phyloP scores from a whole-genome alignment of 2,888 invertebrate species.

The Priocnemis perturbator region DNA sequence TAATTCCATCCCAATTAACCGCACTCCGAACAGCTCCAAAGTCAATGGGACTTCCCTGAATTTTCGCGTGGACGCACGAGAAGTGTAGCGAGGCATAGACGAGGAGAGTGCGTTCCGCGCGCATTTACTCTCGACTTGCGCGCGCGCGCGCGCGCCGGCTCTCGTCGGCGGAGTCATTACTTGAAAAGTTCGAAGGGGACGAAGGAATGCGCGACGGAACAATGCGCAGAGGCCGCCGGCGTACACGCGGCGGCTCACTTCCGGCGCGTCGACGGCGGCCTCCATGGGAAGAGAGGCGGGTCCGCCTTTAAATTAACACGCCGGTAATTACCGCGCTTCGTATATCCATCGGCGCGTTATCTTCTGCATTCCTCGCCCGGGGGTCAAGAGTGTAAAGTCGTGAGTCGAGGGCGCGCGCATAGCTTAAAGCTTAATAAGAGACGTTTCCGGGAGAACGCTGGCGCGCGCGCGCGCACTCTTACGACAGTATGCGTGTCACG shows the following conservation, averaged over 20 bases:
- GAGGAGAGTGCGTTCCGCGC: no score
- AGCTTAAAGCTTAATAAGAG: constrained; percentile 34
- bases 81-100: no score
- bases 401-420: constrained; percentile 12
- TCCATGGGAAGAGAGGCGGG: constrained; percentile 43
- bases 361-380: constrained; percentile 54
- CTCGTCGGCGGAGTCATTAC: constrained; percentile 6
- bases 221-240: constrained; percentile 22
- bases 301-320: constrained; percentile 63
- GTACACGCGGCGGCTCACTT: constrained; percentile 26
- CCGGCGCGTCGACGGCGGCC: constrained; percentile 44
- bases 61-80: no score
- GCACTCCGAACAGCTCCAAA: not conserved
- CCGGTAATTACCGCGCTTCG: constrained; percentile 55
- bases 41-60: no score
- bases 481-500: no score
- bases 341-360: constrained; percentile 50
- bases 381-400: constrained; percentile 33
- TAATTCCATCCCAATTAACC: not conserved
- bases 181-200: constrained; percentile 32
- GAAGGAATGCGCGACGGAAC: constrained; percentile 48
- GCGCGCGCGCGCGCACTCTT: not conserved
- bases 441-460: not conserved
- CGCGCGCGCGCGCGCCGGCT: not conserved
- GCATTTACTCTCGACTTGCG: no score